Evolutionary conservation across 23 tunicate genomes (phyloP), one percentile per base, ranked within the genome.

Genomic region (Aplidium turbinatum): DNA sequence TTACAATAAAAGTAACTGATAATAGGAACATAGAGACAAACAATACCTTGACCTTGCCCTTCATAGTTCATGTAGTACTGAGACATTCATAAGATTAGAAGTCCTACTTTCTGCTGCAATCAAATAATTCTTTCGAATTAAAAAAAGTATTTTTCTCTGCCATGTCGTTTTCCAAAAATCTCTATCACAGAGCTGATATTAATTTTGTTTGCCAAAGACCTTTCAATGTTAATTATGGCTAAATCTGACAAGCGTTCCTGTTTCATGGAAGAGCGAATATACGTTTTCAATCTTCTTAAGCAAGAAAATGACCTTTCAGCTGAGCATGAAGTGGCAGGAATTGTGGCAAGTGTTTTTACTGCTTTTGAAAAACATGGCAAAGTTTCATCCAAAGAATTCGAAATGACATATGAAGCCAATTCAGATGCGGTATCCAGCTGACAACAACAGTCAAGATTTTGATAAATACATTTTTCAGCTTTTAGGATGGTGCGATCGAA

Each of bases 301-400:
- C 45, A 21, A 45, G 82, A 77, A 62, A 77, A 77, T 1, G 62
- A 62, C 22, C 73, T 34, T 20, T 63, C 72, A 20, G 68, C 68
- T 24, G 68, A 55, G 2, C 46, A 55, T 23, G 80, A 48, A 1
- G 68, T 75, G 1, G 38, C 80, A 1, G 80, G 80, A 4, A 57
- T 55, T 3, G 50, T 35, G 19, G 72, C 72, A 23, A 65, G 25
- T 36, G 38, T 38, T 11, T 65, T 48, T 38, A 65, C 72, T 16
- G 22, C 72, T 65, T 65, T 65, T 50, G 50, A 65, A 65, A 65
- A 38, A n/a, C 18, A 50, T 11, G 72, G 72, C 50, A 65, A 23
- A 3, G 50, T 3, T 38, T 35, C 50, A 65, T 65, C 5, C 38
- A 65, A 65, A 30, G 27, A 4, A 11, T 65, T 38, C 2, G 27